phyloP scores from a whole-genome alignment of 92 coral and sea anemone species.

The Ricordea florida region DNA sequence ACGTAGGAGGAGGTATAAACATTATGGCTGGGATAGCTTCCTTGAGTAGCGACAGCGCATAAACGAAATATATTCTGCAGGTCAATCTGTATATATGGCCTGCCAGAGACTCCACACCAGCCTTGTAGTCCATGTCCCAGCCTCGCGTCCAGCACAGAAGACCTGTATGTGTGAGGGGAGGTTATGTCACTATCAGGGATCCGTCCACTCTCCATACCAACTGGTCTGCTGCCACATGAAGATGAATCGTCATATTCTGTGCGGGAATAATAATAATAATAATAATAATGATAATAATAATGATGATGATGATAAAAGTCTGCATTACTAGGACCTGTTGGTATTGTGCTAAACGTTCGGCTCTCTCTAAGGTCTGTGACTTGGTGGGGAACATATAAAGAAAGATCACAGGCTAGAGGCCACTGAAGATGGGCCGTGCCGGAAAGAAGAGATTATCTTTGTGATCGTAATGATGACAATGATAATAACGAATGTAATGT shows the following conservation, averaged over 20 bases:
- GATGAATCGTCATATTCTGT: neutral
- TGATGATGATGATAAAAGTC: no score
- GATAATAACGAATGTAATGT: no score
- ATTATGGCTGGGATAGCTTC: neutral
- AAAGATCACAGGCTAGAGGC: no score
- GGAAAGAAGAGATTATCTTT: no score
- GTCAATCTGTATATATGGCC: neutral
- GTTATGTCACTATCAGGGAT: neutral
- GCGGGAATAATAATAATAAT: no score
- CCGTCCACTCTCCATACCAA: neutral
- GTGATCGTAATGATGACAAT: no score
- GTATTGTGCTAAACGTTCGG: no score
- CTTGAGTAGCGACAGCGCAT: constrained; percentile 7
- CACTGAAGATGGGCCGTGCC: no score
- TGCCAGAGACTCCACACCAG: neutral
- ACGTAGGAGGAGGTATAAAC: neutral
- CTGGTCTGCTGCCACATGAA: neutral
- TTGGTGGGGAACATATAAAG: no score
- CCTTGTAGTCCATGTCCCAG: neutral
- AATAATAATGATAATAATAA: no score
- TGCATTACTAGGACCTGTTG: no score
- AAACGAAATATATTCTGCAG: neutral
- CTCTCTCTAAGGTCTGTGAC: no score
- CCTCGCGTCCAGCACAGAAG: neutral
- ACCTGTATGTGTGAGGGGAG: neutral